A percentile compares a stretch with the other conserved stretches of the same genome.
phyloP scores from a whole-genome alignment of 2,888 invertebrate genomes.

The Ctena decussata region DNA sequence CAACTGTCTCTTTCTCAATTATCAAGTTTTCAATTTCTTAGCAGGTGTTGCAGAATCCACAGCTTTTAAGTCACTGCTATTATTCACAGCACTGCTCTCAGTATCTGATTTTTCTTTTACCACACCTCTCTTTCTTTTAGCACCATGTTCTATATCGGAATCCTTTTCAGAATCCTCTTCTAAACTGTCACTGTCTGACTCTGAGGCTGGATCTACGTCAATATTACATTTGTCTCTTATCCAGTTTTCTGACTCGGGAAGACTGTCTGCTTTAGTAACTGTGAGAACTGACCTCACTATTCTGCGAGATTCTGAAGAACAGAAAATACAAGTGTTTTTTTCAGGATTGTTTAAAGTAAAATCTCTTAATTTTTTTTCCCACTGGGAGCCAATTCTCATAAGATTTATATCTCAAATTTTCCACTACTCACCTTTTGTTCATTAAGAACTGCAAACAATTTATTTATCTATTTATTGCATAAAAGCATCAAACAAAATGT shows the following conservation, averaged over 20 bases:
- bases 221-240: constrained; percentile 23
- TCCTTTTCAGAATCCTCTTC: background rate
- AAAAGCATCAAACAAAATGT: too few species aligned
- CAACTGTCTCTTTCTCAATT: background rate
- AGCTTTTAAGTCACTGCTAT: background rate
- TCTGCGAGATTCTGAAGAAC: constrained; percentile 31
- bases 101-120: background rate
- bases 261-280: constrained; percentile 35
- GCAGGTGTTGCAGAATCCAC: background rate
- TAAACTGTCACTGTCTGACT: background rate
- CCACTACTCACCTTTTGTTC: too few species aligned
- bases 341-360: too few species aligned
- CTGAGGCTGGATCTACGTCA: background rate
- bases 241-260: constrained; percentile 1
- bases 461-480: too few species aligned
- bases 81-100: background rate
- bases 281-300: constrained; percentile 34
- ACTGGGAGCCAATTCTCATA: too few species aligned
- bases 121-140: background rate
- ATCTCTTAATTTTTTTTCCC: too few species aligned
- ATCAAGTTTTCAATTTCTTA: background rate
- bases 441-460: too few species aligned
- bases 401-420: too few species aligned
- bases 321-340: background rate
- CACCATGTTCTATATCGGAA: background rate